phyloP scores from a whole-genome alignment of 2,797 vertebrate species.

The Onychomys leucogaster region DNA sequence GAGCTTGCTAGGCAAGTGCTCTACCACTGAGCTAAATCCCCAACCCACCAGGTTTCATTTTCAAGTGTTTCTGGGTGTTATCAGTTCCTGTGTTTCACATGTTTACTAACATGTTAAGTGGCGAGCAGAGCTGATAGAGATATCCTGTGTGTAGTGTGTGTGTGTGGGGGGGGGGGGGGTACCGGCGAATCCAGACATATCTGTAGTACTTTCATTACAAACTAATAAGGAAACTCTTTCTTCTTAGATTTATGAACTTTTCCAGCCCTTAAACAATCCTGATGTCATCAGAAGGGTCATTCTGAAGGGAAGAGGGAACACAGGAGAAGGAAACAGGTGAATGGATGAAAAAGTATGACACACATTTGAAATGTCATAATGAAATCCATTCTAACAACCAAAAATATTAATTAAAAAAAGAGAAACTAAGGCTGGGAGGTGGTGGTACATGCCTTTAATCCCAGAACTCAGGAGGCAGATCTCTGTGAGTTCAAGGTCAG shows the following conservation, averaged over 20 bases:
- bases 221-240: constrained; percentile 51
- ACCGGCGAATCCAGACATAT: not conserved
- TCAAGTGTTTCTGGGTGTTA: not conserved
- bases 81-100: constrained; percentile 35
- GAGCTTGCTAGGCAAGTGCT: too few species aligned
- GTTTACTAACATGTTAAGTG: constrained; percentile 21
- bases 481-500: not conserved
- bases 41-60: constrained; percentile 51
- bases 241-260: constrained; percentile 44
- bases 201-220: constrained; percentile 19
- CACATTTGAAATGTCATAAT: not conserved
- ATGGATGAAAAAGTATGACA: not conserved
- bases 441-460: not conserved
- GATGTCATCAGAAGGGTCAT: not conserved
- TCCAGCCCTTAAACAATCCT: not conserved
- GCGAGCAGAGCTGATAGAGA: not conserved
- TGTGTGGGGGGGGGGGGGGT: not conserved
- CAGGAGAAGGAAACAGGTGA: not conserved
- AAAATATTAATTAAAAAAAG: not conserved
- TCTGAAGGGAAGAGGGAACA: not conserved
- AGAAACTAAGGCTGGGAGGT: not conserved
- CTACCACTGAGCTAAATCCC: too few species aligned
- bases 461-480: not conserved
- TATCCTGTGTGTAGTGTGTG: not conserved
- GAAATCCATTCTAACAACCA: not conserved